Percentiles rank a stretch among this genome's conserved stretches.
Conservation (phyloP, 37 sponge, comb jelly and placozoan genomes). For the Bolinopsis microptera region DNA sequence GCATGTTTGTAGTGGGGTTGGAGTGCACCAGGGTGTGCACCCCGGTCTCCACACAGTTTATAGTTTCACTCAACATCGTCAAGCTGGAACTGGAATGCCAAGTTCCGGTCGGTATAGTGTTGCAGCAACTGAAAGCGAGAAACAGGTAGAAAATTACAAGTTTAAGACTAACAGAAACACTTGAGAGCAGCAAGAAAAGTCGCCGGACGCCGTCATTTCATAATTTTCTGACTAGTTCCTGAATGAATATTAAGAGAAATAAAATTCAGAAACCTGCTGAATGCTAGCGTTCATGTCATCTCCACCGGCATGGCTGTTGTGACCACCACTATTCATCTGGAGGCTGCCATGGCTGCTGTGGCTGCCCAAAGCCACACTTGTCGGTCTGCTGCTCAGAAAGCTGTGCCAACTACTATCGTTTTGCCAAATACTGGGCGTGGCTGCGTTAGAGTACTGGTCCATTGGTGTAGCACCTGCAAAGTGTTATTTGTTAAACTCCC, state of each 20-base stretch:
- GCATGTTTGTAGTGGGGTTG: too few relatives aligned
- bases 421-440: slow-evolving; percentile 55
- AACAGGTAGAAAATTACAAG: background rate
- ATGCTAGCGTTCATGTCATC: background rate
- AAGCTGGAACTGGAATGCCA: slow-evolving; percentile 44
- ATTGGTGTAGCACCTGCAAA: background rate
- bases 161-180: background rate
- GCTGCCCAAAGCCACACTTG: background rate
- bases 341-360: background rate
- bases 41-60: background rate
- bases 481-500: too few relatives aligned
- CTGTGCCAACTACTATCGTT: slow-evolving; percentile 38
- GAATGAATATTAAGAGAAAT: background rate
- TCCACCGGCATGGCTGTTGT: background rate
- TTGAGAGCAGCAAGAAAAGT: too few relatives aligned
- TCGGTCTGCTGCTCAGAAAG: slow-evolving; percentile 45
- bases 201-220: too few relatives aligned
- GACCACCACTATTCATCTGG: background rate
- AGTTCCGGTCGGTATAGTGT: background rate
- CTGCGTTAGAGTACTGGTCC: slow-evolving; percentile 1
- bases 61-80: slow-evolving; percentile 60
- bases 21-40: too few relatives aligned
- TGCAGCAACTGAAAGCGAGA: slow-evolving; percentile 16
- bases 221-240: background rate
- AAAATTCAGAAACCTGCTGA: background rate